Conservation (phyloP, 1,140 invertebrate species). For the Drosophila triauraria region DNA sequence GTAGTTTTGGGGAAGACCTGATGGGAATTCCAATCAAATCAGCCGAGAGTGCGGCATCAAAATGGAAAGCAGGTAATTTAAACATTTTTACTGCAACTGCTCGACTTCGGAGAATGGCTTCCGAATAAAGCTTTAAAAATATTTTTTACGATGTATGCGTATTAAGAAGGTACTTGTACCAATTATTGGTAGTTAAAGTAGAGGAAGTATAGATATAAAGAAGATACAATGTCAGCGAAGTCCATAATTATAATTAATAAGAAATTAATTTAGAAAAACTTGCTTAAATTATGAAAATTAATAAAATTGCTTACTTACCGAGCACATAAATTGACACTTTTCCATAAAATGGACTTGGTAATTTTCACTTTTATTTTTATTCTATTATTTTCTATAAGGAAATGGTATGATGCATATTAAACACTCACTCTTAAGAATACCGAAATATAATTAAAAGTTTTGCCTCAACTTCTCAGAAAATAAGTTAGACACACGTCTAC, state of each 20-base stretch:
- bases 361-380: neutral
- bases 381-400: neutral
- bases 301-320: neutral
- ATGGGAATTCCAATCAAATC: slow-evolving; percentile 25
- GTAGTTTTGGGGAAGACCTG: slow-evolving; percentile 35
- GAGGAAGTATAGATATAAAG: neutral
- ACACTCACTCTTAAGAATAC: too few species aligned
- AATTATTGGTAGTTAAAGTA: neutral
- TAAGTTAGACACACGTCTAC: too few species aligned
- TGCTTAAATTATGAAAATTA: too few species aligned
- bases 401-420: neutral
- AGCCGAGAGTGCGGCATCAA: slow-evolving; percentile 22
- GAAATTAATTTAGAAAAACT: too few species aligned
- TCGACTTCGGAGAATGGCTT: too few species aligned
- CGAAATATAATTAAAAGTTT: neutral
- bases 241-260: neutral
- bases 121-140: neutral
- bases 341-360: neutral
- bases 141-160: neutral
- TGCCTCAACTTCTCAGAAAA: neutral
- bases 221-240: neutral
- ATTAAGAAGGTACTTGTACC: neutral
- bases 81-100: slow-evolving; percentile 17
- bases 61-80: slow-evolving; percentile 57
- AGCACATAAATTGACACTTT: neutral